phyloP scores from a whole-genome alignment of 92 coral and sea anemone genomes.

The Epizoanthus scotinus region DNA sequence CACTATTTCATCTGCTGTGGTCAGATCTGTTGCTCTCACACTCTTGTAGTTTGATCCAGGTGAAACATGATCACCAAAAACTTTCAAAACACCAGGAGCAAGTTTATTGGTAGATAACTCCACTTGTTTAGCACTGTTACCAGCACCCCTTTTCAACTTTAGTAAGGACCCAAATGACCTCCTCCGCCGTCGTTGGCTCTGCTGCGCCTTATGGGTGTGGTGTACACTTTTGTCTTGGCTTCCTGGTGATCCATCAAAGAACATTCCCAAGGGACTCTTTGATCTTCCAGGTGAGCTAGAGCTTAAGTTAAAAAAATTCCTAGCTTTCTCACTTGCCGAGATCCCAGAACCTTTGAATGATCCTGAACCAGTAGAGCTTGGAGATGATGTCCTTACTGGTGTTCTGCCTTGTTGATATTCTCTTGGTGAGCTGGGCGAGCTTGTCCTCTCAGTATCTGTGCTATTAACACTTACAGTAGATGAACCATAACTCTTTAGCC shows the following conservation, averaged over 20 bases:
- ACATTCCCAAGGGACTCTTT: slow-evolving; percentile 67
- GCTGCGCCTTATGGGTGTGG: slow-evolving; percentile 67
- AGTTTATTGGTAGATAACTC: slow-evolving; percentile 92
- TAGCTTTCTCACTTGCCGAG: slow-evolving; percentile 49
- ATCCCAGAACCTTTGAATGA: slow-evolving; percentile 50
- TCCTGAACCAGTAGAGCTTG: slow-evolving; percentile 42
- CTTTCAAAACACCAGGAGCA: slow-evolving; percentile 96
- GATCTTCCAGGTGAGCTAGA: slow-evolving; percentile 56
- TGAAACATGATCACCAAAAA: slow-evolving; percentile 92
- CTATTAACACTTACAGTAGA: slow-evolving; percentile 11
- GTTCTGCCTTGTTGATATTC: slow-evolving; percentile 38
- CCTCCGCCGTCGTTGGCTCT: slow-evolving; percentile 66
- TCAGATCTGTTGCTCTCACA: slow-evolving; percentile 85
- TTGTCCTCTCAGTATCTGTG: not conserved
- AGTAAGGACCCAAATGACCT: slow-evolving; percentile 84
- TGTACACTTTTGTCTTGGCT: slow-evolving; percentile 70
- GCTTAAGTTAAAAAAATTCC: slow-evolving; percentile 60
- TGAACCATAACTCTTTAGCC: slow-evolving; percentile 17
- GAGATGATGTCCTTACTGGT: slow-evolving; percentile 32
- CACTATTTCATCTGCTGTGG: slow-evolving; percentile 88
- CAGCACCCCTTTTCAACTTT: slow-evolving; percentile 59
- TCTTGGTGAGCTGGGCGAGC: not conserved
- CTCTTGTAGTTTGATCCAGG: slow-evolving; percentile 97
- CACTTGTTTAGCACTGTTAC: slow-evolving; percentile 50
- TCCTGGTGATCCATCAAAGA: slow-evolving; percentile 67